Conservation (phyloP, 2,888 invertebrate genomes). For the Myopa tessellatipennis region DNA sequence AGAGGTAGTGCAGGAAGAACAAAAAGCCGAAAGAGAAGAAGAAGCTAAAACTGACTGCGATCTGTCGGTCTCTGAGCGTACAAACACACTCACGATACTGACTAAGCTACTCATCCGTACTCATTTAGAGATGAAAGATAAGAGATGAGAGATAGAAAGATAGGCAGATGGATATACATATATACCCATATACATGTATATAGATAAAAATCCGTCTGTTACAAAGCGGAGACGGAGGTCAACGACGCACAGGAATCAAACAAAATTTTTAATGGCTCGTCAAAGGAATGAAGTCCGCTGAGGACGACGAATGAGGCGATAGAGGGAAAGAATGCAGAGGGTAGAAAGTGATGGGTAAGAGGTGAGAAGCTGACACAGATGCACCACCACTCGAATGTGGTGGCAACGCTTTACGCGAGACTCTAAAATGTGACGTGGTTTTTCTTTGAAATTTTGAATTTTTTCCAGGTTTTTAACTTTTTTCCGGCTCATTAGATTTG, state of each 20-base stretch:
- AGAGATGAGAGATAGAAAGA: too few relatives aligned
- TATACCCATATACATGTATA: background rate
- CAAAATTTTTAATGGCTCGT: conserved; percentile 57
- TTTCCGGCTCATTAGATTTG: conserved; percentile 62
- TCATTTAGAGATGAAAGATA: too few relatives aligned
- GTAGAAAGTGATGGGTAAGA: background rate
- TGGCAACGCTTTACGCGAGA: conserved; percentile 28
- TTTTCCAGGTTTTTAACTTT: conserved; percentile 54
- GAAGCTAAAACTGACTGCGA: background rate
- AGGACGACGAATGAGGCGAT: background rate
- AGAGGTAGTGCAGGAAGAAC: background rate
- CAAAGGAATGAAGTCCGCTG: conserved; percentile 9
- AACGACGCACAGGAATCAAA: conserved; percentile 45
- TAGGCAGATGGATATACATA: too few relatives aligned
- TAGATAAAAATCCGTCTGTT: background rate
- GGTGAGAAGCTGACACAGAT: background rate
- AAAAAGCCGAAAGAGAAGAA: background rate
- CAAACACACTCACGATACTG: background rate
- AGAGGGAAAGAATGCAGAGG: background rate
- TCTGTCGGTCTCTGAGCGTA: background rate
- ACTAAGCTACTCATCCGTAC: background rate
- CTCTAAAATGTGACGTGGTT: conserved; percentile 15
- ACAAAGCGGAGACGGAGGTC: background rate
- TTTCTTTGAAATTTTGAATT: conserved; percentile 51
- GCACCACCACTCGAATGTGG: conserved; percentile 12